These are phyloP conservation scores for Tenthredo distinguenda DNA, from an alignment of 2,888 invertebrate genomes.

Conservation along the genomic window DNA sequence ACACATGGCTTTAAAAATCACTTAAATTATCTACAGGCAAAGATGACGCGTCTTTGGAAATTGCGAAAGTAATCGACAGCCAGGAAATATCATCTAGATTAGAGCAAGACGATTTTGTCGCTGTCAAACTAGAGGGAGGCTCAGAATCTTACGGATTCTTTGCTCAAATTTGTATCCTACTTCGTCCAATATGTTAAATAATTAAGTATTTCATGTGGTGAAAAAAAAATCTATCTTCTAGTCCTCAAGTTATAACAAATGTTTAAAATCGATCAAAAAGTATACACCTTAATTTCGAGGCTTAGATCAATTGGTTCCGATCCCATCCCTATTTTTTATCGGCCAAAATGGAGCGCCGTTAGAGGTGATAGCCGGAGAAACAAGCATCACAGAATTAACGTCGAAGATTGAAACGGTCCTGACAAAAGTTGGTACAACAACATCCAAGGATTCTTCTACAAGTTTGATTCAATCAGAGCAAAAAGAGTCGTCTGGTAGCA, in stretches of 20 bases:
- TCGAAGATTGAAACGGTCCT: slow-evolving; percentile 84
- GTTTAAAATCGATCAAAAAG: slow-evolving; percentile 36
- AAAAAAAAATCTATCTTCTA: slow-evolving; percentile 20
- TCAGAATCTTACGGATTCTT: slow-evolving; percentile 90
- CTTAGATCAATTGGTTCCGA: slow-evolving; percentile 85
- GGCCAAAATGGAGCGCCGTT: slow-evolving; percentile 89
- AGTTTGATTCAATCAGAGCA: slow-evolving; percentile 69
- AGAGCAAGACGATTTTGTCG: slow-evolving; percentile 85
- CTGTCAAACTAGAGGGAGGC: slow-evolving; percentile 87
- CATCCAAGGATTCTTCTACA: slow-evolving; percentile 59
- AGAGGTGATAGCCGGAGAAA: slow-evolving; percentile 86
- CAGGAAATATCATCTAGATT: slow-evolving; percentile 81
- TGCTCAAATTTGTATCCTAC: slow-evolving; percentile 92
- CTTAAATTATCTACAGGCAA: slow-evolving; percentile 80
- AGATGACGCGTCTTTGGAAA: slow-evolving; percentile 85
- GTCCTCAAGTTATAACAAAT: slow-evolving; percentile 8
- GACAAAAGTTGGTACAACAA: slow-evolving; percentile 78
- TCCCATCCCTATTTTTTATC: slow-evolving; percentile 93
- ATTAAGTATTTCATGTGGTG: neutral
- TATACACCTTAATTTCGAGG: slow-evolving; percentile 32
- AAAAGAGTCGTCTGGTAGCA: neutral
- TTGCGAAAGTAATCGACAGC: slow-evolving; percentile 83
- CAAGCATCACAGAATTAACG: slow-evolving; percentile 82
- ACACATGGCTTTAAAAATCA: neutral
- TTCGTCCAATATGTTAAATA: neutral